phyloP scores from a whole-genome alignment of 2,888 invertebrate species.

The Scaptomyza polygonia region DNA sequence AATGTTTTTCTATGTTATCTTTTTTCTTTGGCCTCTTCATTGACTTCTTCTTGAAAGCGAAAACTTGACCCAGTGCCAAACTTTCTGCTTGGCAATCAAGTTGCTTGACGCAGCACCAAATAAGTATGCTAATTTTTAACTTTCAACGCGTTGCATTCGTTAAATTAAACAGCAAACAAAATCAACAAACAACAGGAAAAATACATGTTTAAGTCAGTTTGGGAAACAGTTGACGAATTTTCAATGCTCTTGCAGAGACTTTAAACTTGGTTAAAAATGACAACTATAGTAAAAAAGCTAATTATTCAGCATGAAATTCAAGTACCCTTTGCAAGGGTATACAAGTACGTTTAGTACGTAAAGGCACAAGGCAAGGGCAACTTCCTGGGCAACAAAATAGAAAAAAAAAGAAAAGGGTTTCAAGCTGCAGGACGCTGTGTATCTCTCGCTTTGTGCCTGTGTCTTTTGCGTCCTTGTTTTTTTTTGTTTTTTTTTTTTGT shows the following conservation, averaged over 20 bases:
- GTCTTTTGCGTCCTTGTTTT: conserved; percentile 10
- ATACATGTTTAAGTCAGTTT: background rate
- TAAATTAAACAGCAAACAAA: conserved; percentile 28
- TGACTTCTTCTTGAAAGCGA: conserved; percentile 9
- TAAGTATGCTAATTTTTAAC: conserved; percentile 69
- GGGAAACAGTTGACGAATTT: background rate
- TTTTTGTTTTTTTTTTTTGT: background rate
- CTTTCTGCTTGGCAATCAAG: background rate
- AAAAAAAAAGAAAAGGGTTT: conserved; percentile 55
- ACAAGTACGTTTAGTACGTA: background rate
- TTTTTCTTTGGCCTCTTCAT: background rate
- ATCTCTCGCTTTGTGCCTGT: conserved; percentile 17
- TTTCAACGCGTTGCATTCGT: conserved; percentile 61
- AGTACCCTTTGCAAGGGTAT: conserved; percentile 13
- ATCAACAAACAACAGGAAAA: background rate
- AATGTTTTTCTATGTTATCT: background rate
- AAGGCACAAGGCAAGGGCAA: conserved; percentile 16
- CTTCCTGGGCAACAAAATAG: conserved; percentile 5
- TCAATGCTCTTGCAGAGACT: background rate
- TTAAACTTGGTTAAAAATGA: background rate
- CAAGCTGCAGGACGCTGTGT: conserved; percentile 44
- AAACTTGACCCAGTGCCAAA: conserved; percentile 37
- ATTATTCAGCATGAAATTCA: background rate
- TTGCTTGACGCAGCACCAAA: conserved; percentile 38
- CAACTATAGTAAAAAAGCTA: too few species aligned